Percentiles rank a stretch among this genome's conserved stretches.
Evolutionary conservation across 2,113 vertebrate genomes (phyloP).

Genomic region (Phyllostomus discolor): DNA sequence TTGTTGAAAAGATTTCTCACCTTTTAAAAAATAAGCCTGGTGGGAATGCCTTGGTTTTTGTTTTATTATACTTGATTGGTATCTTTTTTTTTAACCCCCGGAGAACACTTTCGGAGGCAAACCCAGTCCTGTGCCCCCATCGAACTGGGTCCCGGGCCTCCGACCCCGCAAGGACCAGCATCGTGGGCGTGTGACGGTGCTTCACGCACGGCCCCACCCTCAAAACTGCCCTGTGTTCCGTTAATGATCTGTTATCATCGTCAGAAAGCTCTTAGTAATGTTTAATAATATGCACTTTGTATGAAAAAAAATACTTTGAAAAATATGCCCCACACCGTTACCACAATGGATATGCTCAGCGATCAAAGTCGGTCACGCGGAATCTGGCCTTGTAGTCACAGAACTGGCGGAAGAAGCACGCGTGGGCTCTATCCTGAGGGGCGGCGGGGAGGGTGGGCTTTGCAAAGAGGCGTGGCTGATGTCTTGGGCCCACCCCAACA

Average conservation of each 20-base stretch:
- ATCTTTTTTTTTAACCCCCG: background rate
- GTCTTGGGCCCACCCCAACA: background rate
- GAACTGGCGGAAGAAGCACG: background rate
- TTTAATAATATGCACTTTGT: background rate
- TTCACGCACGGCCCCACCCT: fast-evolving
- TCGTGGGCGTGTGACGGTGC: fast-evolving
- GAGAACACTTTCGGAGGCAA: background rate
- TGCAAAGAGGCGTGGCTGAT: background rate
- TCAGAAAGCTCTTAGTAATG: background rate
- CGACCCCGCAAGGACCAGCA: background rate
- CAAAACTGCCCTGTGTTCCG: background rate
- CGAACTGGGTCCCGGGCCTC: background rate
- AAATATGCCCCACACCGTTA: background rate
- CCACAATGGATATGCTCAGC: background rate
- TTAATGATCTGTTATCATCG: background rate
- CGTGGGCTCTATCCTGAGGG: fast-evolving
- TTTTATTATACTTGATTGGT: background rate
- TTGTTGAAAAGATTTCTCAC: slow-evolving; percentile 24
- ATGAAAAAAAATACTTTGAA: slow-evolving; percentile 8
- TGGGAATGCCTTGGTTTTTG: background rate
- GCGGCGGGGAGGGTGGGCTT: background rate
- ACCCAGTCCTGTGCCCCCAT: background rate
- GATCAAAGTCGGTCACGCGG: background rate
- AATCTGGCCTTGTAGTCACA: background rate
- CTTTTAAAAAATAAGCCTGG: slow-evolving; percentile 33